Percentiles rank a stretch among this genome's conserved stretches.
Conservation (phyloP, 2,888 invertebrate genomes). For the Pollenia labialis region DNA sequence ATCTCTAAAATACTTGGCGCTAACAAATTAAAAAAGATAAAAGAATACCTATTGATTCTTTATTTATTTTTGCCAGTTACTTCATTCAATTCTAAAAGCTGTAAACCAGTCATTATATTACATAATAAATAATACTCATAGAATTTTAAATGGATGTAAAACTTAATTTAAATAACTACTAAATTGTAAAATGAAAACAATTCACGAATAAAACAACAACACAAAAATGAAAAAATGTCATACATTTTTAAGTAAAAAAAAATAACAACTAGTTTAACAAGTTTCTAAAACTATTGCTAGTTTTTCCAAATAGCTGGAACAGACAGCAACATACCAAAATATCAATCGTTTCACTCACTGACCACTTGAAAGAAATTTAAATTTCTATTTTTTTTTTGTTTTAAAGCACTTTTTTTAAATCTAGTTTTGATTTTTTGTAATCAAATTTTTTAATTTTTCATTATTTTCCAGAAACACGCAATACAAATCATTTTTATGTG, state of each 20-base stretch:
- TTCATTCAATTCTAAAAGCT: not conserved
- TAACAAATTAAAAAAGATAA: conserved; percentile 33
- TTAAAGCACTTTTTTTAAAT: conserved; percentile 21
- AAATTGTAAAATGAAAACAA: not conserved
- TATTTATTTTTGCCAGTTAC: conserved; percentile 8
- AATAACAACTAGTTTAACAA: conserved; percentile 68
- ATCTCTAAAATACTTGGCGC: conserved; percentile 46
- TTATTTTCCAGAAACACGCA: not conserved
- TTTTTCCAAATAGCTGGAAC: conserved; percentile 61
- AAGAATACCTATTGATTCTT: conserved; percentile 46
- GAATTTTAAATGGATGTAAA: conserved; percentile 17
- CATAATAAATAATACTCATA: conserved; percentile 41
- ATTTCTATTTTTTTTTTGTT: conserved; percentile 26
- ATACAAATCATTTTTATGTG: not conserved
- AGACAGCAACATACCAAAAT: conserved; percentile 58
- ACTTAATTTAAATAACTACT: conserved; percentile 47
- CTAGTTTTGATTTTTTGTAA: conserved; percentile 20
- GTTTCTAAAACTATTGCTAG: conserved; percentile 55
- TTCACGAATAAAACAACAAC: conserved; percentile 13
- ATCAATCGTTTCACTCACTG: conserved; percentile 69
- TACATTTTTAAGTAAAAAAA: conserved; percentile 52
- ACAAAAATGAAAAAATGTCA: conserved; percentile 34
- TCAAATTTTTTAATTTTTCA: conserved; percentile 6
- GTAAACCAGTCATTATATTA: conserved; percentile 34
- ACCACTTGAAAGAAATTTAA: conserved; percentile 60